Evolutionary conservation across 2,888 invertebrate genomes (phyloP).

Genomic region (Balanococcus diminutus): DNA sequence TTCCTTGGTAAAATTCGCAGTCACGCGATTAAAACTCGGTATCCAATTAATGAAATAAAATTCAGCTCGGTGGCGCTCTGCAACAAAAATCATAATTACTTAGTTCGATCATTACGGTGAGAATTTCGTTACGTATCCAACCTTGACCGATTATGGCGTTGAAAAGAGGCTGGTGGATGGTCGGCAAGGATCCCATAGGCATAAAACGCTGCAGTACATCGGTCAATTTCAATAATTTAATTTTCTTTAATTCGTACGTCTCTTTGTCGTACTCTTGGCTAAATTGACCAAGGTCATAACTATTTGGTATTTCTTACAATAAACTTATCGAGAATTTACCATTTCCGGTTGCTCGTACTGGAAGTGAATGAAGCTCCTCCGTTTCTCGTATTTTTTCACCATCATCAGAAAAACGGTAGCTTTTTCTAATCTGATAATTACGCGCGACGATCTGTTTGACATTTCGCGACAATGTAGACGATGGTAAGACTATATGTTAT

Average conservation of each 20-base stretch:
- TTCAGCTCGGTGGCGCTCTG: not conserved
- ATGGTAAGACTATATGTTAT: not conserved
- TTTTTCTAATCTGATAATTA: not conserved
- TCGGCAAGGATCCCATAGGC: not conserved
- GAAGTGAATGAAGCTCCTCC: not conserved
- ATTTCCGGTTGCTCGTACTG: not conserved
- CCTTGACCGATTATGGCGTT: conserved; percentile 14
- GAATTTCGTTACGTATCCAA: not conserved
- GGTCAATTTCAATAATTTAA: conserved; percentile 32
- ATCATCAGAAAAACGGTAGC: not conserved
- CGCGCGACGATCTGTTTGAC: not conserved
- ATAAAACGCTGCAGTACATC: not conserved
- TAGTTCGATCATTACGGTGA: not conserved
- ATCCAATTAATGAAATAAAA: not conserved
- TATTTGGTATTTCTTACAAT: not conserved
- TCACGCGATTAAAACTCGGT: not conserved
- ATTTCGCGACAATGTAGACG: not conserved
- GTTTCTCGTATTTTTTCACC: not conserved
- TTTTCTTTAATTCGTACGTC: conserved; percentile 28
- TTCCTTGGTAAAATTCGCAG: not conserved
- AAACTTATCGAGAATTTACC: not conserved
- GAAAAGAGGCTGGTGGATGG: not conserved
- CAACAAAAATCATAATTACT: not conserved
- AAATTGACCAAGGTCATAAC: conserved; percentile 37
- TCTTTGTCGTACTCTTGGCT: not conserved